Conservation (phyloP, 92 coral and sea anemone genomes). For the Epizoanthus ramosus region DNA sequence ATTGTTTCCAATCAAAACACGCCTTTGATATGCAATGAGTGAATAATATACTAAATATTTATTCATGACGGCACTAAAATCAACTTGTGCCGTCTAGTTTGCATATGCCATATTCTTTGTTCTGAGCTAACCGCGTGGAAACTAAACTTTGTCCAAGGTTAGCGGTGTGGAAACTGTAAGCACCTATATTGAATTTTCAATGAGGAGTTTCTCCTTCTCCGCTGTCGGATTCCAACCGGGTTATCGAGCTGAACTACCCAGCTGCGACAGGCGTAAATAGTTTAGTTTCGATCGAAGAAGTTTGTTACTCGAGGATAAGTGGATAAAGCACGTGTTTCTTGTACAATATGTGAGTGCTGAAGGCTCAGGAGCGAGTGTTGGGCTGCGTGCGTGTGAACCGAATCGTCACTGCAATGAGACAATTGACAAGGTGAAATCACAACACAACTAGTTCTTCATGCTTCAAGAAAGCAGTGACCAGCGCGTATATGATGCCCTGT, state of each 20-base stretch:
- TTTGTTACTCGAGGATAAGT: neutral
- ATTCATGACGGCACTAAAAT: neutral
- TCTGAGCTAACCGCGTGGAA: slow-evolving; percentile 24
- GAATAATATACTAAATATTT: neutral
- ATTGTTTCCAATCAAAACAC: slow-evolving; percentile 2
- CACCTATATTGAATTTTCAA: slow-evolving; percentile 32
- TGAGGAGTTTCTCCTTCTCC: slow-evolving; percentile 36
- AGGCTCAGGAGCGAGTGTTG: neutral
- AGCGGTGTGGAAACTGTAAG: slow-evolving; percentile 13
- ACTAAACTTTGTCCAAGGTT: slow-evolving; percentile 13
- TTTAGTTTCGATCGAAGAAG: slow-evolving; percentile 6
- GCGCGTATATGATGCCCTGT: slow-evolving; percentile 19
- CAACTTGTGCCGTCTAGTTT: neutral
- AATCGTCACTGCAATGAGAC: neutral
- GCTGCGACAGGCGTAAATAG: neutral
- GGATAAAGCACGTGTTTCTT: neutral
- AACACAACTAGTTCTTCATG: slow-evolving; percentile 1
- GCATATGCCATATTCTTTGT: slow-evolving; percentile 20
- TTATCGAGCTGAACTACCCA: neutral
- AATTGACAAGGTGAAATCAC: slow-evolving; percentile 13
- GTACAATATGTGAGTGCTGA: neutral
- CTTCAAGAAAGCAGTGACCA: slow-evolving; percentile 23
- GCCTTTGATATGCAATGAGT: neutral
- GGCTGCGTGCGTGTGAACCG: neutral
- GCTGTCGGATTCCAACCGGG: neutral